Evolutionary conservation across 2,888 invertebrate genomes (phyloP).

Genomic region (Polydrusus pterygomalis): DNA sequence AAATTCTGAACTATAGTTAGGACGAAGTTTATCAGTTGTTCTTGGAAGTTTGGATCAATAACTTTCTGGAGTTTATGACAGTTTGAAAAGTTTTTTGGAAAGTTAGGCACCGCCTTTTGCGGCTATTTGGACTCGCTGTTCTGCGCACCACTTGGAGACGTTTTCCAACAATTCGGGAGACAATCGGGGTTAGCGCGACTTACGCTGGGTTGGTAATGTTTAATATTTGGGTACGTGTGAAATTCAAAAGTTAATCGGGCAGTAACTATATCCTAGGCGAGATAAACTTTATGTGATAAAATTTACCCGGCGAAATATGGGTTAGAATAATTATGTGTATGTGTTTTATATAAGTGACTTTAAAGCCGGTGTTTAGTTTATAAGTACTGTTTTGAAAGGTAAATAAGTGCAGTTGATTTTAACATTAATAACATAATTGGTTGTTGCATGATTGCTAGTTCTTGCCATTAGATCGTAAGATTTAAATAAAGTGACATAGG

Average conservation of each 20-base stretch:
- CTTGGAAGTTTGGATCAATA: constrained; percentile 57
- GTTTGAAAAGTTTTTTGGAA: constrained; percentile 70
- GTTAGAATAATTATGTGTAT: constrained; percentile 16
- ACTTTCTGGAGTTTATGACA: constrained; percentile 69
- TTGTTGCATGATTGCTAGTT: neutral
- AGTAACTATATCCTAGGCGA: neutral
- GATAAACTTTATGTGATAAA: neutral
- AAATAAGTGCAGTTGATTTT: neutral
- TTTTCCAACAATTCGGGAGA: constrained; percentile 56
- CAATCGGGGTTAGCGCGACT: constrained; percentile 59
- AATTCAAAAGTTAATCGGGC: constrained; percentile 13
- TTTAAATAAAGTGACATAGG: neutral
- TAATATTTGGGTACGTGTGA: constrained; percentile 41
- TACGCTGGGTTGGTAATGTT: constrained; percentile 54
- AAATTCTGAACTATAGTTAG: constrained; percentile 55
- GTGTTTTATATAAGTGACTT: constrained; percentile 14
- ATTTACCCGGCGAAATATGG: neutral
- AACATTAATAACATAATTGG: neutral
- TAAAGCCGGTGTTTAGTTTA: constrained; percentile 3
- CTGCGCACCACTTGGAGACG: constrained; percentile 65
- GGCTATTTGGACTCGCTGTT: constrained; percentile 65
- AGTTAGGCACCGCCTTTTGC: constrained; percentile 67
- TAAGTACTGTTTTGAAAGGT: neutral
- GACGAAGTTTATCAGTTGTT: constrained; percentile 60
- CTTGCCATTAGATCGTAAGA: no score